Evolutionary conservation across 2,888 invertebrate genomes (phyloP).

Genomic region (Eudasyphora cyanicolor): DNA sequence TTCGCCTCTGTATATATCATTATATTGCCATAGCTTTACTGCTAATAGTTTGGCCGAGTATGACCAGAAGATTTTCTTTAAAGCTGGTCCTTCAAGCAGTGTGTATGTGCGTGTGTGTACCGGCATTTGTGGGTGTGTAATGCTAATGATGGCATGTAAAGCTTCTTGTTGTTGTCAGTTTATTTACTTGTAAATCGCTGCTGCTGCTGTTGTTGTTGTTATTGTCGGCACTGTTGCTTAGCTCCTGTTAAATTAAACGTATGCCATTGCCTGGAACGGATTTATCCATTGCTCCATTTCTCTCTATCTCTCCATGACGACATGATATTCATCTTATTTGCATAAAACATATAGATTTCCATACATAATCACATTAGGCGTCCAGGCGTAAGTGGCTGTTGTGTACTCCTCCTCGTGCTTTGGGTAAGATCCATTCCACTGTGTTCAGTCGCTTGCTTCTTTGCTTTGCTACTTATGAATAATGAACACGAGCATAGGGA

Average conservation of each 20-base stretch:
- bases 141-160: conserved; percentile 17
- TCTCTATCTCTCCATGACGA: too few relatives aligned
- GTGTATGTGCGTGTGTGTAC: background rate
- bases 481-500: conserved; percentile 1
- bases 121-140: background rate
- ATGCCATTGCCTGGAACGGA: background rate
- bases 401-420: background rate
- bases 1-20: background rate
- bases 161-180: conserved; percentile 22
- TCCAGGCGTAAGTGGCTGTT: background rate
- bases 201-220: background rate
- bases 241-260: conserved; percentile 24
- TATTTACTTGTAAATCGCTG: conserved; percentile 16
- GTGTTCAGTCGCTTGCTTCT: background rate
- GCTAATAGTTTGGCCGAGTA: background rate
- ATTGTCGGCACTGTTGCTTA: background rate
- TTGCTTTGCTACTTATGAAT: background rate
- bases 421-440: background rate
- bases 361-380: conserved; percentile 14
- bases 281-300: background rate
- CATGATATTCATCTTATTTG: background rate
- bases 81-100: background rate
- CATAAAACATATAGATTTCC: conserved; percentile 23
- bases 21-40: background rate
- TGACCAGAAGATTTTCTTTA: conserved; percentile 7